Evolutionary conservation across 2,797 vertebrate species (phyloP), one percentile per base, ranked within the genome.

Genomic region (Taeniopygia guttata): DNA sequence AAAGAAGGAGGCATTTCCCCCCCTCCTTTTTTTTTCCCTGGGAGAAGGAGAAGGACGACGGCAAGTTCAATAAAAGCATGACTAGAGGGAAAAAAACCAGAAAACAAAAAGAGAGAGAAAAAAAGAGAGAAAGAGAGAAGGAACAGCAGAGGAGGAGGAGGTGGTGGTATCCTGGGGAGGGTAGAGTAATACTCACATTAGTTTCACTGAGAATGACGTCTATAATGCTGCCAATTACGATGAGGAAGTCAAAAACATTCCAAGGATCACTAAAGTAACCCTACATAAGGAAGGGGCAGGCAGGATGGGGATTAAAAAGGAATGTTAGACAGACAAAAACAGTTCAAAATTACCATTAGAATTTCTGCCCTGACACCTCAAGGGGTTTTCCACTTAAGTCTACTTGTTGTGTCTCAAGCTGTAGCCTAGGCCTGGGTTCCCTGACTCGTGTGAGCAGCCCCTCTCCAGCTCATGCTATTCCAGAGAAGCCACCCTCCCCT

Each of bases 181-280:
- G 97, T 97, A 96, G 97, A 97, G 97, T 96, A 97, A 98, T 99
- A 99, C 99, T 99, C 99, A 99, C 99, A 99, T 99, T 99, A 98
- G 99, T 99, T 97, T 99, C 99, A 99, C 99, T 99, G 98, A 99
- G 99, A 99, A 99, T 99, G 99, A 99, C 99, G 98, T 99, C 99
- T 98, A 99, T 99, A 98, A 99, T 99, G 99, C 99, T 99, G 98
- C 99, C 99, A 99, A 99, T 99, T 98, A 99, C 99, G 99, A 99
- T 99, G 98, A 99, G 99, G 99, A 99, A 99, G 99, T 99, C 99
- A 99, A 99, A 99, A 98, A 99, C 99, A 99, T 99, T 99, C 99
- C 99, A 99, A 98, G 99, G 99, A 99, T 99, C 99, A 99, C 99
- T 99, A 99, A 99, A 99, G 99, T 99, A 99, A 98, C 99, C 99